Percentiles rank a stretch among this genome's conserved stretches.
Conservation (phyloP, 2,797 vertebrate genomes). For the Cygnus olor region DNA sequence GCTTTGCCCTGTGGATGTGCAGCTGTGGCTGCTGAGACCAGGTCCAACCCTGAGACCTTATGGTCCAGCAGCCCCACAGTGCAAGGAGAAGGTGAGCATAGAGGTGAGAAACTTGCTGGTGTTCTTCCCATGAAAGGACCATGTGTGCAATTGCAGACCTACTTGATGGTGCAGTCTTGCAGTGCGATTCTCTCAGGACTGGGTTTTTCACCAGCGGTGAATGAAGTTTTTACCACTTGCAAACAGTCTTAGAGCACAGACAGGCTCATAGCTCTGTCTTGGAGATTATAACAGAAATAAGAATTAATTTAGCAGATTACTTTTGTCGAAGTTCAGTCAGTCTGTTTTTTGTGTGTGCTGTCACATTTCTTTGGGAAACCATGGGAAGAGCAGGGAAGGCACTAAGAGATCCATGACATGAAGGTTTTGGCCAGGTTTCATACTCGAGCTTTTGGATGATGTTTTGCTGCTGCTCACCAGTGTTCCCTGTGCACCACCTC, state of each 20-base stretch:
- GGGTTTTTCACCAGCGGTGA: background rate
- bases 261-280: background rate
- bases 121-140: background rate
- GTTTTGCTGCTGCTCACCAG: fast-evolving
- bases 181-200: fast-evolving
- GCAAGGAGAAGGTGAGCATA: background rate
- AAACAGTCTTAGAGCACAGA: background rate
- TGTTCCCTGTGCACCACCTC: fast-evolving
- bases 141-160: fast-evolving
- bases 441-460: background rate
- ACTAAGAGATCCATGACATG: background rate
- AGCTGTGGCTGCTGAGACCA: background rate
- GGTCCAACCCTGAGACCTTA: fast-evolving
- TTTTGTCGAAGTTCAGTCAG: background rate
- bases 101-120: background rate
- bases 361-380: background rate
- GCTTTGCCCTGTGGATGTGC: background rate
- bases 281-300: background rate
- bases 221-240: background rate
- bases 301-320: background rate
- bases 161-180: background rate
- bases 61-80: fast-evolving
- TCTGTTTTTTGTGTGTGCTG: background rate
- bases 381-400: fast-evolving
- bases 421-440: background rate